Evolutionary conservation across 2,113 vertebrate species (phyloP), one percentile per base, ranked within the genome.

Genomic region (Uria lomvia): DNA sequence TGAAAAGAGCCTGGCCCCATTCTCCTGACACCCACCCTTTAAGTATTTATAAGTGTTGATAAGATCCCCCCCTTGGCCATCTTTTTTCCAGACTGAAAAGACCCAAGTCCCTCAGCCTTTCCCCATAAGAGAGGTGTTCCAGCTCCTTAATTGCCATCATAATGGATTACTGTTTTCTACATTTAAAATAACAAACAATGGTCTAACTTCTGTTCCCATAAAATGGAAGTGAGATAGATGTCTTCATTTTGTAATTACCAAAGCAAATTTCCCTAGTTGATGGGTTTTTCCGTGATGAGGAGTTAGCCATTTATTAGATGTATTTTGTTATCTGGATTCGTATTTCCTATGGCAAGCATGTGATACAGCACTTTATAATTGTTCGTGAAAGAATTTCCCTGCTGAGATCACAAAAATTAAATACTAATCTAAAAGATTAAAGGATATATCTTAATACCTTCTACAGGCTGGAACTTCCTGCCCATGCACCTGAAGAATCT

Each of bases 401-500:
- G 20, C 55, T 47, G 42, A 86, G 18, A 53, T 76, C 30, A 82
- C 36, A 4, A 14, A 73, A 85, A 65, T 70, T 9, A 58, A 11
- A 5, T 72, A 36, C 52, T 60, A 47, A 79, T 65, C 34, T 86
- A 26, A 88, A 85, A 52, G 23, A 74, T 32, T 62, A 74, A 90
- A 62, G 56, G 2, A 24, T 65, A 0, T 71, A 8, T 94, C 7
- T 84, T 81, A 59, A 91, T 90, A 66, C 36, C 8, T 92, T 16
- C 55, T 96, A 34, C 91, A 98, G 98, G 86, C 27, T 60, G 3
- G 97, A 97, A 42, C 76, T 53, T 79, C 45, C 70, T 92, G 29
- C 85, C 32, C 59, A 3, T 2, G 34, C 24, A 29, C 78, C 94
- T 83, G 97, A 97, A 97, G 95, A 81, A 30, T 93, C 95, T 85